Conservation (phyloP, 2,888 invertebrate genomes). For the Maniola hyperantus region DNA sequence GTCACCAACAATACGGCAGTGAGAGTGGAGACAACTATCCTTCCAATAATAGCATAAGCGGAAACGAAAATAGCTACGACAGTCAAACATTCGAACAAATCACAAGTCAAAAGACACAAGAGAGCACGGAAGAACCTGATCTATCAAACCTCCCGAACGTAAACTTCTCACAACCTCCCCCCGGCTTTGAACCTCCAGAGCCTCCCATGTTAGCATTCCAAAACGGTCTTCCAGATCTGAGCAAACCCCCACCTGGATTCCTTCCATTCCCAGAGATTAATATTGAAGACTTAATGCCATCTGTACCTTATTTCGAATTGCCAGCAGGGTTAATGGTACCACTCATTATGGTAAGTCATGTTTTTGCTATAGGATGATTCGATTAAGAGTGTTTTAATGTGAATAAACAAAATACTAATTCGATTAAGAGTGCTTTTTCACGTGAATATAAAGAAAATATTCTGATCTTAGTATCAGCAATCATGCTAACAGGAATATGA, state of each 20-base stretch:
- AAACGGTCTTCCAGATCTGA: constrained; percentile 89
- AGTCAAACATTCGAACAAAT: constrained; percentile 75
- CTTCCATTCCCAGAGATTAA: constrained; percentile 74
- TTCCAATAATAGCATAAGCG: constrained; percentile 74
- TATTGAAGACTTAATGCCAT: constrained; percentile 91
- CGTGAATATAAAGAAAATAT: too few species aligned
- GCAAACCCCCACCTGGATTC: constrained; percentile 94
- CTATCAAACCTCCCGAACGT: constrained; percentile 68
- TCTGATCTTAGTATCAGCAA: too few species aligned
- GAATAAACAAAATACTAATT: too few species aligned
- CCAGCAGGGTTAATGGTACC: constrained; percentile 99
- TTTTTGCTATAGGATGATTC: not conserved
- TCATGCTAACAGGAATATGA: too few species aligned
- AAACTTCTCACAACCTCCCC: constrained; percentile 77
- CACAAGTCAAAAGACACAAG: constrained; percentile 55
- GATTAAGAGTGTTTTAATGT: not conserved
- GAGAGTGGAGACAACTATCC: constrained; percentile 73
- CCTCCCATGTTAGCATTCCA: constrained; percentile 71
- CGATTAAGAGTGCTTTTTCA: not conserved
- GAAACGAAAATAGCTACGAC: constrained; percentile 78
- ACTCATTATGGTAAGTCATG: constrained; percentile 89
- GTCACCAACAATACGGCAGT: constrained; percentile 66
- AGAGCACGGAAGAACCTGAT: constrained; percentile 60
- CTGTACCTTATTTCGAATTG: constrained; percentile 97
- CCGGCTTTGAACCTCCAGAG: constrained; percentile 63